Percentiles rank a stretch among this genome's conserved stretches.
Conservation (phyloP, 2,797 vertebrate genomes). For the Pangasius mekongensis region DNA sequence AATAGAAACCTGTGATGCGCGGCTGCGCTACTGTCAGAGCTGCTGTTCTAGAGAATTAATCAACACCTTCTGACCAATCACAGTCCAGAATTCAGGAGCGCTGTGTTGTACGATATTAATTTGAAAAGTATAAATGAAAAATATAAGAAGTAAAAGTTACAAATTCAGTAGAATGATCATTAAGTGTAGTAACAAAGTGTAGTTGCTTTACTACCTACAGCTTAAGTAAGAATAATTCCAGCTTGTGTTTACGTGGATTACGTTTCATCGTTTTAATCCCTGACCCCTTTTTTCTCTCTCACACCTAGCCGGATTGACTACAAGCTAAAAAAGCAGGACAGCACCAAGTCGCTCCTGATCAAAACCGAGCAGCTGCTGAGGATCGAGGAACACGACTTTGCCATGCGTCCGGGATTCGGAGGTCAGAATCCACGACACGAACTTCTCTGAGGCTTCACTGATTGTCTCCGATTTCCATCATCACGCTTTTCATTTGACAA, state of each 20-base stretch:
- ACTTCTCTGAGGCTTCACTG: neutral
- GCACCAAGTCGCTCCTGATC: constrained; percentile 83
- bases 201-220: neutral
- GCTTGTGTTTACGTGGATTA: neutral
- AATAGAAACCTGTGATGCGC: neutral
- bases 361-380: constrained; percentile 87
- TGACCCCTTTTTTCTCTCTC: neutral
- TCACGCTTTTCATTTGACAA: neutral
- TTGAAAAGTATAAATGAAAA: neutral
- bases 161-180: neutral
- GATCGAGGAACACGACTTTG: constrained; percentile 90
- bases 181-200: neutral
- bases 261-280: neutral
- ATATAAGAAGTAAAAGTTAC: neutral
- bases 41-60: neutral
- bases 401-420: constrained; percentile 90
- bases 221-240: neutral
- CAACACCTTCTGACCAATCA: neutral
- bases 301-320: constrained; percentile 74
- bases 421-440: constrained; percentile 70
- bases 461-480: neutral
- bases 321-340: constrained; percentile 85
- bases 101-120: neutral
- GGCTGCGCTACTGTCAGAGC: neutral
- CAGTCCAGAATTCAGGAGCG: neutral